Evolutionary conservation across 2,888 invertebrate species (phyloP).

Genomic region (Crocallis elinguaria): DNA sequence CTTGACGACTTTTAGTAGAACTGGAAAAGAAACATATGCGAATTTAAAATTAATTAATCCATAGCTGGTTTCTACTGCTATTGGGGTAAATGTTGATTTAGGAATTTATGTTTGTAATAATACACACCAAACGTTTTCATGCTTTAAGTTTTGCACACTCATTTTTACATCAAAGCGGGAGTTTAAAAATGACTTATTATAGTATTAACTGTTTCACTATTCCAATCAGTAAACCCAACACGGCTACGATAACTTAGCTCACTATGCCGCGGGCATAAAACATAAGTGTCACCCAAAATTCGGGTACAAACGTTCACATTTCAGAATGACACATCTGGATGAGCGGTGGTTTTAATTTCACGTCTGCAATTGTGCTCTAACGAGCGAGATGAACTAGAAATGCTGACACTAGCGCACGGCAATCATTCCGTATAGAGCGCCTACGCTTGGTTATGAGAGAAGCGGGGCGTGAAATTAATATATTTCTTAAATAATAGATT

Average conservation of each 20-base stretch:
- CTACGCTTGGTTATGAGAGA: constrained; percentile 36
- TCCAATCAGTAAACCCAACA: background rate
- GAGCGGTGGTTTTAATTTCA: constrained; percentile 72
- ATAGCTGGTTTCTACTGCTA: background rate
- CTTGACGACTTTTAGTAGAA: constrained; percentile 69
- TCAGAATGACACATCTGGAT: constrained; percentile 45
- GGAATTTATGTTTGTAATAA: background rate
- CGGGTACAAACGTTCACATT: constrained; percentile 23
- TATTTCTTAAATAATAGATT: too few species aligned
- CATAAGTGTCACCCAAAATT: constrained; percentile 9
- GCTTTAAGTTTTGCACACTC: too few species aligned
- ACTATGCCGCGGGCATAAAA: background rate
- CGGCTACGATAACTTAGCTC: background rate
- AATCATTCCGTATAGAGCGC: constrained; percentile 65
- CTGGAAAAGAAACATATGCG: constrained; percentile 58
- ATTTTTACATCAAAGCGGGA: too few species aligned
- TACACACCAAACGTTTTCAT: too few species aligned
- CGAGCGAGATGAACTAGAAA: constrained; percentile 77
- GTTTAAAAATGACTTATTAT: too few species aligned
- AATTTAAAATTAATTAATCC: constrained; percentile 17
- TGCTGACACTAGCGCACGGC: constrained; percentile 79
- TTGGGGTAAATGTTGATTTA: background rate
- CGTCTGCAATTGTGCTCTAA: constrained; percentile 74
- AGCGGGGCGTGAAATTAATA: constrained; percentile 39
- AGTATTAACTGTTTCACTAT: background rate